Evolutionary conservation across 30 jellyfish, hydroid and myxozoan genomes (phyloP), one percentile per base, ranked within the genome.

Genomic region (Pseudorhiza aurosa): DNA sequence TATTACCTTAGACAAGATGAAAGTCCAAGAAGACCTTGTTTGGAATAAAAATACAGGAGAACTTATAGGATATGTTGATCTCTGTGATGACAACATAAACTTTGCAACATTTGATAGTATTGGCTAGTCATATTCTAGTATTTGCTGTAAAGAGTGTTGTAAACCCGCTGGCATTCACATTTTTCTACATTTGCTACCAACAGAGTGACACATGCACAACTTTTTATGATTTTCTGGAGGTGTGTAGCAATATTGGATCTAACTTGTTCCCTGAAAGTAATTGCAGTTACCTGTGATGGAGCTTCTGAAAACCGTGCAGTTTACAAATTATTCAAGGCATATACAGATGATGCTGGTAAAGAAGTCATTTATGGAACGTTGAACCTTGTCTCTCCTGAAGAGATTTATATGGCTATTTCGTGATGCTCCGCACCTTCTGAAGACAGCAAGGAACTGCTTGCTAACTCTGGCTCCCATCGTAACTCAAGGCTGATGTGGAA

Each of bases 41-140:
- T 83, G 95, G 97, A 94, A 83, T 72, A 90, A 90, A 57, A 91
- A 90, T 64, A 57, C 97, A 9, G 93, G 94, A 24, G 94, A 90
- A 21, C 85, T 83, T 32, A 90, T 90, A 22, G 94, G 96, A n/a
- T n/a, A n/a, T n/a, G n/a, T n/a, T 39, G 77, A 90, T 36, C 90
- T 90, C 14, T 89, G 97, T 17, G 97, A 88, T 74, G 26, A 45
- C 4, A 77, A 64, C 22, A 28, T 73, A 31, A 88, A 80, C 62
- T 72, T 28, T 74, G 95, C 95, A 10, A 72, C 97, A 42, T 58
- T 88, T 27, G 33, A 88, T 56, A 75, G 73, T 21, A 72, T 30
- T 35, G 83, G 95, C 97, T 11, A 59, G 86, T 8, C 97, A 80
- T 88, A 91, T 81, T 56, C 86, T 81, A 28, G 91, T 74, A 42